These are phyloP conservation scores for Macrosiphum euphorbiae DNA, from an alignment of 2,888 invertebrate species.

Conservation along the genomic window DNA sequence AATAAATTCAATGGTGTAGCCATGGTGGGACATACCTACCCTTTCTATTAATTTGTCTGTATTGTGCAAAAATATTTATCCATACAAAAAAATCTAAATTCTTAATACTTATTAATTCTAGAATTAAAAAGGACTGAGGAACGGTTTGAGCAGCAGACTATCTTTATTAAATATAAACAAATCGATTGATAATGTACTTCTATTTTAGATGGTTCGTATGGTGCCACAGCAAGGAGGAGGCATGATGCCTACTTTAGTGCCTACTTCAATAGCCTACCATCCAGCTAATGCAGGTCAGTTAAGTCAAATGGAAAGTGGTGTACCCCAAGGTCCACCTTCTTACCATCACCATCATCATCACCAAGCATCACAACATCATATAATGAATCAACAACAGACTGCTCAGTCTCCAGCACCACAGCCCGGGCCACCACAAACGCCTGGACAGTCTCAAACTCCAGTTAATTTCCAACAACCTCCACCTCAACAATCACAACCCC, in stretches of 20 bases:
- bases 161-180: background rate
- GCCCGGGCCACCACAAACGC: conserved; percentile 67
- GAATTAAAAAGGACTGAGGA: background rate
- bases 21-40: background rate
- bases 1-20: too few species aligned
- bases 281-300: conserved; percentile 72
- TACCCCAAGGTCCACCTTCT: conserved; percentile 66
- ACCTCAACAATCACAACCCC: conserved; percentile 70
- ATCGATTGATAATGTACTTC: background rate
- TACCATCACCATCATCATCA: conserved; percentile 63
- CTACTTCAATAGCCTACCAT: conserved; percentile 72
- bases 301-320: conserved; percentile 68
- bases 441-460: conserved; percentile 72
- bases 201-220: conserved; percentile 76
- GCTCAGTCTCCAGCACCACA: conserved; percentile 50
- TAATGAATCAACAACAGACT: conserved; percentile 56
- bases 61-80: background rate
- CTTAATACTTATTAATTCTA: background rate
- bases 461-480: conserved; percentile 73
- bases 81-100: background rate
- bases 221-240: conserved; percentile 69
- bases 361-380: conserved; percentile 52
- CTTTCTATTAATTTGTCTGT: background rate
- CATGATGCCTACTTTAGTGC: conserved; percentile 68
- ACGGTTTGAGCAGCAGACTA: background rate